Base-by-base conservation (phyloP, 2,888 invertebrate genomes). In the Myopa testacea region DNA sequence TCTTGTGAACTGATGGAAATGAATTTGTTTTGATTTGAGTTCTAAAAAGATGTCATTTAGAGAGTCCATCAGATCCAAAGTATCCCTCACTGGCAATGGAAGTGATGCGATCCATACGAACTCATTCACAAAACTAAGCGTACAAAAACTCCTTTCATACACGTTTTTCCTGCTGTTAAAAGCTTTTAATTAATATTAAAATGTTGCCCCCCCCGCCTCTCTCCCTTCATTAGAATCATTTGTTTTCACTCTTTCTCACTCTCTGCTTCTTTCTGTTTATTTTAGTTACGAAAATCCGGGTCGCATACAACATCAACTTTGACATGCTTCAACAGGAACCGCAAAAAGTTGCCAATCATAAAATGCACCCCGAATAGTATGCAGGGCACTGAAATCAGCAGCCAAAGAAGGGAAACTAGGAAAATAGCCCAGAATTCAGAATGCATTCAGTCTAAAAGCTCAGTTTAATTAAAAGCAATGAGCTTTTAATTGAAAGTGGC, bases 381-480 rank as follows among this genome's bases (percentile, higher is more conserved):
- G 62, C 26, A 63, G 26, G 62, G 26, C n/a, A 19, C 62, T 26
- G 62, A n/a, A 63, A 26, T 26, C 62, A 63, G 65, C 62, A 65
- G 65, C 65, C 12, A 37, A 65, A 65, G 38, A 1, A 38, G 3
- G 16, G 37, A 65, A 26, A 26, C 62, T n/a, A 26, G 26, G n/a
- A 19, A n/a, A 62, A 62, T 10, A 62, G 10, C 26, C 19, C 16
- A n/a, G 55, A n/a, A 60, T 72, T n/a, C 16, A n/a, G 55, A n/a
- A 60, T 72, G 55, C 58, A 60, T 60, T 72, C 34, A 40, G 8
- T 34, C 10, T 60, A 60, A 50, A 69, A 62, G 73, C 26, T 34
- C 34, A 45, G 63, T 50, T 62, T 50, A 73, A 73, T 73, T 73
- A 73, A 73, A 63, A 73, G 50, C 72, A 72, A 72, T 40, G 72